phyloP scores from a whole-genome alignment of 2,888 invertebrate genomes.

The Drosophila merina region DNA sequence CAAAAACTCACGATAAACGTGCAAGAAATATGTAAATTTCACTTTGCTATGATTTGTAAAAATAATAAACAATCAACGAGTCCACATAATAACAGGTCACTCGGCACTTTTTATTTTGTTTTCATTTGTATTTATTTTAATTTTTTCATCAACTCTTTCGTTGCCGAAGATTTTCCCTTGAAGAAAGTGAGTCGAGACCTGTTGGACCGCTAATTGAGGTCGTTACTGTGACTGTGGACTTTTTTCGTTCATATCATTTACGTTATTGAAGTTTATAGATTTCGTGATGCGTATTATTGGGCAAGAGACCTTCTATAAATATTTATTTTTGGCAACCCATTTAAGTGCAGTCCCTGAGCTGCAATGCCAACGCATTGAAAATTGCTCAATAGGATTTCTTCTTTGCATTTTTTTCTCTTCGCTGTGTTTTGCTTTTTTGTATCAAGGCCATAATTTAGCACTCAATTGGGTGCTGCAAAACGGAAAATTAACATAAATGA shows the following conservation, averaged over 20 bases:
- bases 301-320: slow-evolving; percentile 39
- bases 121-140: slow-evolving; percentile 8
- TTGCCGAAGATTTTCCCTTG: slow-evolving; percentile 55
- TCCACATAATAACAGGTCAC: slow-evolving; percentile 47
- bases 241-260: slow-evolving; percentile 23
- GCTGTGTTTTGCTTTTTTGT: slow-evolving; percentile 1
- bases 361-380: slow-evolving; percentile 56
- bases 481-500: slow-evolving; percentile 61
- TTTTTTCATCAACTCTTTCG: slow-evolving; percentile 11
- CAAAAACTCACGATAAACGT: slow-evolving; percentile 63
- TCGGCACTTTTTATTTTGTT: slow-evolving; percentile 33
- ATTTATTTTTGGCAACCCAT: slow-evolving; percentile 53
- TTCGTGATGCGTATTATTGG: slow-evolving; percentile 57
- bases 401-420: slow-evolving; percentile 11
- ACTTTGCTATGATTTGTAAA: slow-evolving; percentile 60
- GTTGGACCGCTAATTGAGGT: slow-evolving; percentile 60
- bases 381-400: slow-evolving; percentile 50
- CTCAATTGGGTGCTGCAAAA: slow-evolving; percentile 51
- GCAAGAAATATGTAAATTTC: slow-evolving; percentile 60
- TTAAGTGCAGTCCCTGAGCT: slow-evolving; percentile 68
- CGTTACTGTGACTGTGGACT: slow-evolving; percentile 40
- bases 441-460: slow-evolving; percentile 66
- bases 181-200: slow-evolving; percentile 56
- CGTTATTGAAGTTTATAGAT: slow-evolving; percentile 49
- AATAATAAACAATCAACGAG: slow-evolving; percentile 38